Evolutionary conservation across 2,113 vertebrate genomes (phyloP).

Genomic region (Notechis scutatus): DNA sequence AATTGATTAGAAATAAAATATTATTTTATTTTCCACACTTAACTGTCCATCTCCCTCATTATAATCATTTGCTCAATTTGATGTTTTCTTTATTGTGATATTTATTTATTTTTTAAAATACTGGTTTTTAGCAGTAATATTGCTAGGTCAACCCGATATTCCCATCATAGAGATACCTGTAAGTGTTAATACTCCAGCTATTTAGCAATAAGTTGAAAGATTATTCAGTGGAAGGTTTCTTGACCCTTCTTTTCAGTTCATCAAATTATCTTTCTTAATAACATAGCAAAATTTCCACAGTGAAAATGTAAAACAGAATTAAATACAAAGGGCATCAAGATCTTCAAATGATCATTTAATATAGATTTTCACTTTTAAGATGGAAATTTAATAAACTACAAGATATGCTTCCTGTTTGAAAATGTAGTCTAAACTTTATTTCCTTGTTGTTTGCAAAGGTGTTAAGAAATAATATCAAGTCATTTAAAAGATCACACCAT

Average conservation of each 20-base stretch:
- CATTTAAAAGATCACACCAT: conserved; percentile 50
- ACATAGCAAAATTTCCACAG: conserved; percentile 30
- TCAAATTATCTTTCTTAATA: conserved; percentile 29
- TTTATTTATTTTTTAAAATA: neutral
- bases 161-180: neutral
- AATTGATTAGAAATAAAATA: conserved; percentile 23
- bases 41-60: neutral
- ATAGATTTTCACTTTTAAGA: conserved; percentile 47
- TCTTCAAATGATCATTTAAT: conserved; percentile 48
- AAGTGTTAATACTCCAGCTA: neutral
- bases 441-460: conserved; percentile 47
- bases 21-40: neutral
- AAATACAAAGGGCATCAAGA: conserved; percentile 22
- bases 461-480: conserved; percentile 53
- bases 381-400: conserved; percentile 48
- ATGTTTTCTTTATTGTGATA: conserved; percentile 22
- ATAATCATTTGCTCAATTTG: conserved; percentile 16
- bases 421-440: conserved; percentile 52
- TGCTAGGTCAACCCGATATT: neutral
- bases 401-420: conserved; percentile 46
- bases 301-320: conserved; percentile 38
- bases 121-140: conserved; percentile 2
- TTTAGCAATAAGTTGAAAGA: neutral
- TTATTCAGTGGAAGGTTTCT: neutral
- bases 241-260: conserved; percentile 37